Conservation (phyloP, 2,113 vertebrate species). For the Eleginops maclovinus region DNA sequence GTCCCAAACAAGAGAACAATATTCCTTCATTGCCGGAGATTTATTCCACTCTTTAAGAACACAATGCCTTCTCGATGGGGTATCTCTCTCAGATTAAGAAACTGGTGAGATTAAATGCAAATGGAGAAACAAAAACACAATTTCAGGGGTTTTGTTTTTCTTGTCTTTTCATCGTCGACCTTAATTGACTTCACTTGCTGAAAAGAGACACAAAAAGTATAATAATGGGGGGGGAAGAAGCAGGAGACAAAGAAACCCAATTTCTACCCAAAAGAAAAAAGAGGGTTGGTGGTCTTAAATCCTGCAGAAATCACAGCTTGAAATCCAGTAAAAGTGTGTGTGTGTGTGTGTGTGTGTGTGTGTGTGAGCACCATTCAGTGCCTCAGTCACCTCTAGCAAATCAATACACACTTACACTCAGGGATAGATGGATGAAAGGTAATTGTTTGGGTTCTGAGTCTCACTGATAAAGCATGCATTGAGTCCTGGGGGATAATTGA, state of each 20-base stretch:
- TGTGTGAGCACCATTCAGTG: slow-evolving; percentile 29
- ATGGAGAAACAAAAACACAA: slow-evolving; percentile 25
- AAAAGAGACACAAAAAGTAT: slow-evolving; percentile 7
- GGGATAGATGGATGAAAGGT: slow-evolving; percentile 34
- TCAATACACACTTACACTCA: slow-evolving; percentile 44
- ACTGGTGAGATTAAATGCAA: slow-evolving; percentile 6
- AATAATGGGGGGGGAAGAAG: slow-evolving; percentile 11
- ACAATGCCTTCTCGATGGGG: background rate
- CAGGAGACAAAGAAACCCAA: slow-evolving; percentile 28
- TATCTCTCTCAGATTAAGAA: slow-evolving; percentile 11
- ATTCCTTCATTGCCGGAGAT: too few species aligned
- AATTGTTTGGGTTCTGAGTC: slow-evolving; percentile 19
- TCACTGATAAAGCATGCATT: slow-evolving; percentile 12
- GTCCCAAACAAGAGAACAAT: too few species aligned
- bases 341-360: slow-evolving; percentile 9
- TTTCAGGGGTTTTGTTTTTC: slow-evolving; percentile 37
- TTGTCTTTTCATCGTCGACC: slow-evolving; percentile 29
- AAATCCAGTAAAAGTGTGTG: slow-evolving; percentile 34
- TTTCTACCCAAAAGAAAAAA: slow-evolving; percentile 42
- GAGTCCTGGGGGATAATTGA: slow-evolving; percentile 15
- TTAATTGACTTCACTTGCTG: slow-evolving; percentile 47
- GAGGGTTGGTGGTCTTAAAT: slow-evolving; percentile 38
- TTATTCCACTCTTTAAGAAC: too few species aligned
- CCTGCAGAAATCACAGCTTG: slow-evolving; percentile 47
- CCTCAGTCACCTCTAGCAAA: slow-evolving; percentile 66